A percentile compares a stretch with the other conserved stretches of the same genome.
Evolutionary conservation across 2,888 invertebrate genomes (phyloP).

Genomic region (Microctonus brassicae): DNA sequence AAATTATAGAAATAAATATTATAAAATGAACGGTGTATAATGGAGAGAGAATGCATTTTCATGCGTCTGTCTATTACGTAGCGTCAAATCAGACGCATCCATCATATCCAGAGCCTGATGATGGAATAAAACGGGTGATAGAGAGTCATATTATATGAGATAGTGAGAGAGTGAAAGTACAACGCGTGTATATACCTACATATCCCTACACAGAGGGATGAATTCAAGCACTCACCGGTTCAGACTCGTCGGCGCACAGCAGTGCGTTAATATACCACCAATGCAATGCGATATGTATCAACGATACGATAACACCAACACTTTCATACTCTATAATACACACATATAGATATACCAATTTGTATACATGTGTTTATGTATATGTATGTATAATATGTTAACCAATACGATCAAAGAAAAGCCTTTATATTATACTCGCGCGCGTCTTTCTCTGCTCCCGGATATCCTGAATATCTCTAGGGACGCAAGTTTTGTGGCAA

Average conservation of each 20-base stretch:
- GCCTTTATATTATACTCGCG: background rate
- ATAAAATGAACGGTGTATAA: slow-evolving; percentile 1
- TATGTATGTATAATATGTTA: slow-evolving; percentile 1
- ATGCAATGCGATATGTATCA: slow-evolving; percentile 34
- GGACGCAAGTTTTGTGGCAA: slow-evolving; percentile 48
- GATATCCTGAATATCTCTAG: slow-evolving; percentile 48
- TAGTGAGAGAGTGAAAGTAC: background rate
- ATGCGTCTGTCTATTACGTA: slow-evolving; percentile 57
- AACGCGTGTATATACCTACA: slow-evolving; percentile 1
- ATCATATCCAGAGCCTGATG: slow-evolving; percentile 51
- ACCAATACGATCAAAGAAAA: too few relatives aligned
- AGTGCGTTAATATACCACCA: background rate
- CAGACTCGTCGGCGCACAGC: background rate
- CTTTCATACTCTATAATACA: background rate
- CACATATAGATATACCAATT: background rate
- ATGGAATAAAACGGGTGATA: slow-evolving; percentile 16
- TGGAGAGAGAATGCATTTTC: slow-evolving; percentile 47
- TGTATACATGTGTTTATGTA: slow-evolving; percentile 24
- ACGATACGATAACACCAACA: slow-evolving; percentile 24
- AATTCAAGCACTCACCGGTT: background rate
- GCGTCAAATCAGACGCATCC: slow-evolving; percentile 63
- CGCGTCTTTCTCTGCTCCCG: slow-evolving; percentile 31
- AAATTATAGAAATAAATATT: slow-evolving; percentile 19
- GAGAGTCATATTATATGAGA: background rate
- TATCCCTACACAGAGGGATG: background rate